Evolutionary conservation across 2,797 vertebrate species (phyloP), one percentile per base, ranked within the genome.

Genomic region (Limosa lapponica): DNA sequence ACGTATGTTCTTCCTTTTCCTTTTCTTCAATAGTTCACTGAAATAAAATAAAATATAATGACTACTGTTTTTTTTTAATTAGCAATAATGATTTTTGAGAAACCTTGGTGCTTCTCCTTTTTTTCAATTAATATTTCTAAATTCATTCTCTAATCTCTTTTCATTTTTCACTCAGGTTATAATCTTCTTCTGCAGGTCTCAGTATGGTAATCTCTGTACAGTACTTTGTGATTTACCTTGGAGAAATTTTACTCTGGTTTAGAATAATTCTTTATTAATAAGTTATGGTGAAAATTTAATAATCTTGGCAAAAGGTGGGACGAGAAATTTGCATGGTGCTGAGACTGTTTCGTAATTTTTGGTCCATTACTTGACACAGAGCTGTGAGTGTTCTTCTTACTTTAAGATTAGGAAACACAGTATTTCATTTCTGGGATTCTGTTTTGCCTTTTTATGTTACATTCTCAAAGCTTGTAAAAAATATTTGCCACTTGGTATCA

Each of bases 1-100:
- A 2, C 13, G 18, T 27, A 27, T 65, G 2, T 18, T 62, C 46
- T 46, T 62, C 8, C 7, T 57, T 74, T 46, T 62, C 8, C 7
- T 57, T 74, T 65, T 19, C 7, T 65, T 82, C 28, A 78, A 13
- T n/a, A 17, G 2, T 49, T 59, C 4, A 30, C 8, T 20, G 23
- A 58, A 77, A 22, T 22, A 61, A 24, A 89, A 44, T 66, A 67
- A 79, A 61, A 52, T 36, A 62, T 7, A 77, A n/a, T 4, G 6
- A 44, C 3, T 48, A 12, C 2, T 3, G 2, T 0, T 16, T 11
- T 46, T 78, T 55, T 39, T 13, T 1, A 78, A 19, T 34, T 8
- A 25, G 6, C 5, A 46, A 8, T 37, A 80, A 55, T 6, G 3
- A 20, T 52, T 54, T 65, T 57, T 39, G 2, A 44, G 62, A 75